phyloP scores from a whole-genome alignment of 2,888 invertebrate species.

The Adineta ricciae region DNA sequence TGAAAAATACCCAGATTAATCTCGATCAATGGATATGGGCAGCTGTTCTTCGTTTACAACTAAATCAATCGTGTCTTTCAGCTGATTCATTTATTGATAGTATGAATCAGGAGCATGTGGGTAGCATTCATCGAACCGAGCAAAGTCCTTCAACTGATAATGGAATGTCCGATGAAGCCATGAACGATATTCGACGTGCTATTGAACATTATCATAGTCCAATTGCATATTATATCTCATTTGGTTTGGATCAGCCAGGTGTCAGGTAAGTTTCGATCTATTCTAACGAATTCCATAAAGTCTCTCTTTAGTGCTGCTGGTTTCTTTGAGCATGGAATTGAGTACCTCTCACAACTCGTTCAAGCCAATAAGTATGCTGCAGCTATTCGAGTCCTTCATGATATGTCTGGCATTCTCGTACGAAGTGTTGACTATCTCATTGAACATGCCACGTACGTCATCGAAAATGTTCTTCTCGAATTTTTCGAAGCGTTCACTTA shows the following conservation, averaged over 20 bases:
- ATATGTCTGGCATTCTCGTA: not conserved
- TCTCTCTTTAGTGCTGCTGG: not conserved
- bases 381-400: not conserved
- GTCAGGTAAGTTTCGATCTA: not conserved
- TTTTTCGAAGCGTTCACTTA: too few relatives aligned
- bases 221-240: not conserved
- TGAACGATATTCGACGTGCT: constrained; percentile 1
- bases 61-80: not conserved
- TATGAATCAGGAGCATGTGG: not conserved
- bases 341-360: not conserved
- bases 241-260: constrained; percentile 4
- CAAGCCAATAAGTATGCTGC: not conserved
- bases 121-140: not conserved
- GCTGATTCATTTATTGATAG: not conserved
- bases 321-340: constrained; percentile 1
- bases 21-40: constrained; percentile 18
- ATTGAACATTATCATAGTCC: not conserved
- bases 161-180: not conserved
- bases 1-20: not conserved
- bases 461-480: too few relatives aligned
- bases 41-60: not conserved
- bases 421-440: constrained; percentile 13
- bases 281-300: too few relatives aligned
- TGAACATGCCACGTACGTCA: not conserved
- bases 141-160: not conserved